Conservation (phyloP, 2,888 invertebrate genomes). For the Endotricha flammealis region DNA sequence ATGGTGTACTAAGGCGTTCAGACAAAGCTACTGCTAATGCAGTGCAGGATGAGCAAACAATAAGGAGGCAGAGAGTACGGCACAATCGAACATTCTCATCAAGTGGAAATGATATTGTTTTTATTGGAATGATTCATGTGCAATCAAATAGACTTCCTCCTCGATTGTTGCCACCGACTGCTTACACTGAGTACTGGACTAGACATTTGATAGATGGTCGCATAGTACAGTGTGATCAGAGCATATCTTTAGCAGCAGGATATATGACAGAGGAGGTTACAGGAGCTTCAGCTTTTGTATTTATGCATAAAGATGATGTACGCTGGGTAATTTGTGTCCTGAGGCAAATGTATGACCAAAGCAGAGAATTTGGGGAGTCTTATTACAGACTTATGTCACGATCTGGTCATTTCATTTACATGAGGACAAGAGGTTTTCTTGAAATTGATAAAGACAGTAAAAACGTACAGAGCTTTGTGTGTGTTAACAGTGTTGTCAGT, state of each 20-base stretch:
- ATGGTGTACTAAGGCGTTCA: conserved; percentile 80
- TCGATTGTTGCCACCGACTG: conserved; percentile 75
- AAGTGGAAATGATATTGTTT: conserved; percentile 81
- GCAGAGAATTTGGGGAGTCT: conserved; percentile 90
- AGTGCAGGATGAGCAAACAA: conserved; percentile 71
- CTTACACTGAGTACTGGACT: conserved; percentile 92
- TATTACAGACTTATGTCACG: conserved; percentile 90
- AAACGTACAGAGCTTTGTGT: conserved; percentile 90
- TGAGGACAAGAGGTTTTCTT: conserved; percentile 89
- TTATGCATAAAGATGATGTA: conserved; percentile 93
- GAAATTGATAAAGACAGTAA: conserved; percentile 88
- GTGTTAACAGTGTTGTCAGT: conserved; percentile 88
- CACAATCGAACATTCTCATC: conserved; percentile 71
- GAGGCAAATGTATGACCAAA: conserved; percentile 92
- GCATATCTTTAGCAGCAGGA: conserved; percentile 92
- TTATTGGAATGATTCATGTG: conserved; percentile 86
- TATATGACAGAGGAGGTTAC: conserved; percentile 93
- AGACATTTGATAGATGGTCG: conserved; percentile 92
- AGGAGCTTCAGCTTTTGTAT: conserved; percentile 92
- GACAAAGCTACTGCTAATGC: conserved; percentile 76
- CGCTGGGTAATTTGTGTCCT: conserved; percentile 93
- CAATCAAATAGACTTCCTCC: conserved; percentile 78
- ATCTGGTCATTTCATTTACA: conserved; percentile 90
- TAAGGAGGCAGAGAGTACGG: conserved; percentile 70
- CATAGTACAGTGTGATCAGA: conserved; percentile 93